Base-by-base conservation (phyloP, 30 jellyfish, hydroid and myxozoan genomes). In the Sanderia malayensis region DNA sequence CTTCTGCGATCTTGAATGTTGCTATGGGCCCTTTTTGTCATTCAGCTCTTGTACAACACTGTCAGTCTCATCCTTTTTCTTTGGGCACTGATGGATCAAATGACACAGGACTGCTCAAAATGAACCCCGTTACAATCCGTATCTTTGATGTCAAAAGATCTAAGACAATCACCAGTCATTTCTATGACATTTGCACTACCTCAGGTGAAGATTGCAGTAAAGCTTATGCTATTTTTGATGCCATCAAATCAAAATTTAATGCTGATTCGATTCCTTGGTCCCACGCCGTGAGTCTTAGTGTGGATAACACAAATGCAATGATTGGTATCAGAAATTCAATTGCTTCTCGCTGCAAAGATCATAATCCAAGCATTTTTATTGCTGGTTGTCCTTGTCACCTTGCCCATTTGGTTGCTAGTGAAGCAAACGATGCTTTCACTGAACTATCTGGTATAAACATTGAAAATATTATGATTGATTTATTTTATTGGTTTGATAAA, bases 301-400 rank as follows among this genome's bases (percentile, higher is more conserved):
- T 81, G 29, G 94, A 71, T 44, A 81, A 81, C 71, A 81, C 89
- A 25, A 81, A 81, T 78, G 64, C 74, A 8, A 76, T 61, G 89
- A 76, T 84, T 31, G 94, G 95, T 2, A 52, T 21, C 23, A 46
- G 61, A 4, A 84, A 84, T 49, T 84, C 94, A 23, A 34, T 76
- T 46, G 79, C 79, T n/a, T 65, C 94, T 9, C 23, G 94, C 19
- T 64, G 24, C 31, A n/a, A 3, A 21, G 79, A 34, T 15, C 59
- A 73, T 29, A 76, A 74, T 46, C 66, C 33, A 44, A 59, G 46
- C 21, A 4, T 24, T 58, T 83, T 83, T 47, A 83, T 83, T 44
- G 86, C 66, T 58, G 95, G 95, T 30, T 83, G 95, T 66, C 86
- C 85, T 23, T 83, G 85, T 55, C 95, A 83, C 33, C 77, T 83